A percentile compares a stretch with the other conserved stretches of the same genome.
These are phyloP conservation scores for Megalops cyprinoides DNA, from an alignment of 2,797 vertebrate genomes.

Conservation along the genomic window DNA sequence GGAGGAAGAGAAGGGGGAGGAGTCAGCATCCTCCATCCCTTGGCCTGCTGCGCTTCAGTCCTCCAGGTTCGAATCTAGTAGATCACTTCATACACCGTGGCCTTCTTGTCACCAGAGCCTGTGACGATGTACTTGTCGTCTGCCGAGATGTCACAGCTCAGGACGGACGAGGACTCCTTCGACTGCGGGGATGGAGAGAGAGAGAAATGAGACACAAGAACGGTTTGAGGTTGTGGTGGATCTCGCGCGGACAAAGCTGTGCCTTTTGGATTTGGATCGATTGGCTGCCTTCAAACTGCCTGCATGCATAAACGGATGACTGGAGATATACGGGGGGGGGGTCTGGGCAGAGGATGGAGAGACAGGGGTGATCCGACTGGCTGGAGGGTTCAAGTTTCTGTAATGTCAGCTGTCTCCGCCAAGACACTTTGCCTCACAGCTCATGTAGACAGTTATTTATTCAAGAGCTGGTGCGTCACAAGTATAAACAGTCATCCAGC, in stretches of 20 bases:
- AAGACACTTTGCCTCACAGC: not conserved
- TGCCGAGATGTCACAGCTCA: conserved; percentile 84
- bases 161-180: conserved; percentile 82
- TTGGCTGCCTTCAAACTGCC: no score
- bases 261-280: no score
- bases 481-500: conserved; percentile 19
- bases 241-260: no score
- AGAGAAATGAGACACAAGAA: conserved; percentile 23
- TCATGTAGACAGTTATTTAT: not conserved
- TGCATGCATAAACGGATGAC: no score
- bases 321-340: not conserved
- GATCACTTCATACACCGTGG: conserved; percentile 84
- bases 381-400: not conserved
- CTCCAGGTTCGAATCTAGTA: conserved; percentile 61
- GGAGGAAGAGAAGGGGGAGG: conserved; percentile 25
- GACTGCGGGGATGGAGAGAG: conserved; percentile 61
- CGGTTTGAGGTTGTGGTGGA: no score
- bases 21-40: conserved; percentile 22
- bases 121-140: conserved; percentile 86
- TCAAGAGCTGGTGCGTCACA: not conserved
- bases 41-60: not conserved
- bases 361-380: not conserved
- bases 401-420: not conserved
- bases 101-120: conserved; percentile 84
- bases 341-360: not conserved